Evolutionary conservation across 2,888 invertebrate genomes (phyloP).

Genomic region (Petrolisthes cinctipes): DNA sequence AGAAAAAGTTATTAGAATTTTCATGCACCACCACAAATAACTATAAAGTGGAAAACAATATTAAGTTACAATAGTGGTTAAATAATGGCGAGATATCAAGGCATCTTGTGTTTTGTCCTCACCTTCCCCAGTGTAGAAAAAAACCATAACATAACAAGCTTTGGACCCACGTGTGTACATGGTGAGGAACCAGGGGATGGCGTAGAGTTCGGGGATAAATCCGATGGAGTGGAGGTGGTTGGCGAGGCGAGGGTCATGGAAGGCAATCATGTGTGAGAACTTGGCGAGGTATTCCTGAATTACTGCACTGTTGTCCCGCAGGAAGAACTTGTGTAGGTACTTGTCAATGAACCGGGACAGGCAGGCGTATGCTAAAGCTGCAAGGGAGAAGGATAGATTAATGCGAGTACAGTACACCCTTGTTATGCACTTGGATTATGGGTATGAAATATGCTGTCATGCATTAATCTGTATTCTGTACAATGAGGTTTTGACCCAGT

Average conservation of each 20-base stretch:
- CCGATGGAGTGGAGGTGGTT: constrained; percentile 92
- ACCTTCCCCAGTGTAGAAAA: no score
- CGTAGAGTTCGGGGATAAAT: constrained; percentile 95
- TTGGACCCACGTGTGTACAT: constrained; percentile 93
- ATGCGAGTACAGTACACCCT: not conserved
- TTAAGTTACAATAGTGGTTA: not conserved
- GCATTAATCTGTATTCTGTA: no score
- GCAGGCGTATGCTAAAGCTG: constrained; percentile 94
- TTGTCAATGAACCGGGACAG: constrained; percentile 95
- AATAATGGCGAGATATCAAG: no score
- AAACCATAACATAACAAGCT: no score
- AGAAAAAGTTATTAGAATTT: not conserved
- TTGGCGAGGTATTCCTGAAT: constrained; percentile 98
- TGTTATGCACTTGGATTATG: no score
- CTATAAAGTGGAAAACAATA: not conserved
- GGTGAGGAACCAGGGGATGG: constrained; percentile 98
- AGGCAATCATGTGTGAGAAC: constrained; percentile 95
- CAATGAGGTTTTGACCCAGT: no score
- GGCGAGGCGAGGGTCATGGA: constrained; percentile 92
- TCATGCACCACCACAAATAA: not conserved
- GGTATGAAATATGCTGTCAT: not conserved
- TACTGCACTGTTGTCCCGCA: constrained; percentile 95
- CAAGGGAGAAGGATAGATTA: constrained; percentile 8
- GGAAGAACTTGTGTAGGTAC: constrained; percentile 95
- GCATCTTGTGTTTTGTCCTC: not conserved